Evolutionary conservation across 2,888 invertebrate genomes (phyloP).

Genomic region (Drosophila subsilvestris): DNA sequence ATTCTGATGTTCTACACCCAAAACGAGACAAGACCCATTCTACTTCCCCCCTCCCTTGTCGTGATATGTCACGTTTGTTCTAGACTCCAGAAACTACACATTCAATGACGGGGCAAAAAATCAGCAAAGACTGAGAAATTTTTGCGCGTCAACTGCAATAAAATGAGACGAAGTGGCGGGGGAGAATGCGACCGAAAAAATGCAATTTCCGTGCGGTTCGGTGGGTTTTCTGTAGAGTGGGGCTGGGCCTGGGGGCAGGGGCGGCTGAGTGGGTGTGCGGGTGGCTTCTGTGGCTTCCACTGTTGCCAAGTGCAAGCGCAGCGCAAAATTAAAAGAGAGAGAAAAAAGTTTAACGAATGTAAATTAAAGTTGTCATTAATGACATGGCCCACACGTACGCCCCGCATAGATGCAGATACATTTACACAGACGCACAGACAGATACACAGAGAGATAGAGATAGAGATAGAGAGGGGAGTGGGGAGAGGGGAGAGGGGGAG

Average conservation of each 20-base stretch:
- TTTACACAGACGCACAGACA: constrained; percentile 19
- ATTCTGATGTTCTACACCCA: constrained; percentile 59
- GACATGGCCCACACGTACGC: constrained; percentile 44
- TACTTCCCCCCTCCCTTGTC: constrained; percentile 14
- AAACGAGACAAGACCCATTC: constrained; percentile 11
- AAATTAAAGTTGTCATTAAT: constrained; percentile 72
- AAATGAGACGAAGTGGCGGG: constrained; percentile 62
- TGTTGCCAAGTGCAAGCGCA: constrained; percentile 68
- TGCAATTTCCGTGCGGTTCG: constrained; percentile 57
- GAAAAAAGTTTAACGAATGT: constrained; percentile 36
- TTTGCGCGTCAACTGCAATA: constrained; percentile 57
- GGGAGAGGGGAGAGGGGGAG: background rate
- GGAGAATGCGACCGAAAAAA: constrained; percentile 48
- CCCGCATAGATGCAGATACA: constrained; percentile 8
- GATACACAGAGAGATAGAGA: background rate
- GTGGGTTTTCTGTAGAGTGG: constrained; percentile 38
- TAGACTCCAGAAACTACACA: constrained; percentile 51
- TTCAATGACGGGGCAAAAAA: constrained; percentile 63
- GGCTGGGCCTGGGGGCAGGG: constrained; percentile 1
- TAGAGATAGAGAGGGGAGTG: constrained; percentile 2
- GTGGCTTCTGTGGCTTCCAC: constrained; percentile 16
- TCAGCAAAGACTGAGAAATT: constrained; percentile 17
- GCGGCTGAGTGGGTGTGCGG: constrained; percentile 5
- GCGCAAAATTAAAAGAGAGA: constrained; percentile 46
- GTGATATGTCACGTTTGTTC: constrained; percentile 71